Base-by-base conservation (phyloP, 2,797 vertebrate genomes). In the Typhlichthys eigenmanni region DNA sequence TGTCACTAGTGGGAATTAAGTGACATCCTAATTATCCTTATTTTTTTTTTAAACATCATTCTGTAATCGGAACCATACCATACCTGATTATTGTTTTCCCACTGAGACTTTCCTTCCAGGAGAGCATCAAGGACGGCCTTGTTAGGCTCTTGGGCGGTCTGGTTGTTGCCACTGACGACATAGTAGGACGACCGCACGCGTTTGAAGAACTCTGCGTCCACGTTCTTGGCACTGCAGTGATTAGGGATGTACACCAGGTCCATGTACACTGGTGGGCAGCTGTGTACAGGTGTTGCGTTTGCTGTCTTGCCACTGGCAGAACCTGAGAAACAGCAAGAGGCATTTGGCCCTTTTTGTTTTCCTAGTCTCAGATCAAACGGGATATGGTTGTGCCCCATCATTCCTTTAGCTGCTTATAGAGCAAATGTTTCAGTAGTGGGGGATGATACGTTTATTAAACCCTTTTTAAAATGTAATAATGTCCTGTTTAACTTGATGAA, bases 241-340 rank as follows among this genome's bases (percentile, higher is more conserved):
- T 98, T 99, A 16, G 97, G 97, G 76, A 99, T 95, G 76, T 99
- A 99, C 74, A 98, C 97, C 88, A 99, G 90, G 86, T 99, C 97
- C 93, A 99, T 92, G 83, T 98, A 98, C 84, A 98, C 90, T 0
- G 97, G 95, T 58, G 97, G 96, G 64, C 96, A 96, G 16, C 88
- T 95, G 68, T 95, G 94, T 63, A 93, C 87, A 56, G 93, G 72
- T 16, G 85, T 80, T 38, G 90, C 86, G 83, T 92, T 91, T 71
- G 92, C 75, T 3, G 72, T 71, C 76, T 98, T 99, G 68, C 82
- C 92, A 82, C 85, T 87, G 58, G 92, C 93, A 62, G 92, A 82
- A 80, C 92, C 95, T 97, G 72, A 79, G 75, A 78, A 5, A 68
- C 4, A 47, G 0, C 67, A 71, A 63, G 2, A 46, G 8, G n/a